Conservation (phyloP, 2,113 vertebrate genomes). For the Noctilio leporinus region DNA sequence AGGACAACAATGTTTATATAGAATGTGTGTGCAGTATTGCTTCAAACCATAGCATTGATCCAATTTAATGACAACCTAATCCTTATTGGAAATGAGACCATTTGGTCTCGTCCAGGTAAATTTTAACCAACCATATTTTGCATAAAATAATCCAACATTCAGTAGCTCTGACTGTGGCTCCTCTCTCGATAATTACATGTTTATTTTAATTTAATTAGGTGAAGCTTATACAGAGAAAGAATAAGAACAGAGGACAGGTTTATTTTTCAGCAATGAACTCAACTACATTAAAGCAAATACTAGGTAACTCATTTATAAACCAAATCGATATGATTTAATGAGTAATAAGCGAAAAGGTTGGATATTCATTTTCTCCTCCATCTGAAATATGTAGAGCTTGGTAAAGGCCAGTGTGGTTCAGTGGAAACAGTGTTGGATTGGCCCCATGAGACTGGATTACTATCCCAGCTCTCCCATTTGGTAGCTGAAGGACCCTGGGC, state of each 20-base stretch:
- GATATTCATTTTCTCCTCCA: background rate
- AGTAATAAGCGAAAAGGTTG: background rate
- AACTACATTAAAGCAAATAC: background rate
- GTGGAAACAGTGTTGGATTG: background rate
- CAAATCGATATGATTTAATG: background rate
- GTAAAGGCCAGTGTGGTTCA: background rate
- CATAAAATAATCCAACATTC: background rate
- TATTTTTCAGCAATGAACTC: slow-evolving; percentile 17
- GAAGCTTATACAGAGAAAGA: background rate
- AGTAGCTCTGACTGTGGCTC: background rate
- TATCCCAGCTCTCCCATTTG: background rate
- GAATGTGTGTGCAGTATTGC: background rate
- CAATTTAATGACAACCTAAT: background rate
- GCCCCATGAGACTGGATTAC: background rate
- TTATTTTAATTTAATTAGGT: background rate
- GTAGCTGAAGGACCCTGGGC: background rate
- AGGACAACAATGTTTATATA: background rate
- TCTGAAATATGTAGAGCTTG: background rate
- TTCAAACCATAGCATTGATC: background rate
- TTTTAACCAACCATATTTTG: background rate
- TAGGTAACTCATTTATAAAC: slow-evolving; percentile 25
- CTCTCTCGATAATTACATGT: background rate
- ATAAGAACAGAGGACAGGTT: background rate
- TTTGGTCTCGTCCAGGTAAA: background rate
- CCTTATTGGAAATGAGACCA: background rate